Percentiles rank a stretch among this genome's conserved stretches.
These are phyloP conservation scores for Unio delphinus DNA, from an alignment of 2,888 invertebrate genomes.

Conservation along the genomic window DNA sequence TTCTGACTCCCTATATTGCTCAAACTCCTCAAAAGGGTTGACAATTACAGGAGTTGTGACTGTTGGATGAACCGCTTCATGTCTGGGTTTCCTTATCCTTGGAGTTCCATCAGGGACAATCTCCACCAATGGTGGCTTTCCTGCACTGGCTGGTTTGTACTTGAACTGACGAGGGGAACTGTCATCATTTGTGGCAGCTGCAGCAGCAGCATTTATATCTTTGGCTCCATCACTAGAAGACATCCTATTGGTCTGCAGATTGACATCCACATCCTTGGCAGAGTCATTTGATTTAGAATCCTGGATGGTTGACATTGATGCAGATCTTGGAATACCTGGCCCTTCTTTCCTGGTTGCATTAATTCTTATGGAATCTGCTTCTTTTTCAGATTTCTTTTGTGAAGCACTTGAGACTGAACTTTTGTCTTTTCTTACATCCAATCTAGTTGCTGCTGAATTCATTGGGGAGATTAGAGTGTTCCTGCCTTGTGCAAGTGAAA, in stretches of 20 bases:
- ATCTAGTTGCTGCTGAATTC: too few relatives aligned
- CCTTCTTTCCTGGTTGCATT: background rate
- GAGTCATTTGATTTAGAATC: conserved; percentile 23
- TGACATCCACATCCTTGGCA: too few relatives aligned
- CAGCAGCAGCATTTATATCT: too few relatives aligned
- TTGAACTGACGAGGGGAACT: conserved; percentile 2
- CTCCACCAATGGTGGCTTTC: conserved; percentile 40
- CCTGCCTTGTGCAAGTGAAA: too few relatives aligned
- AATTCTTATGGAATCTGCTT: too few relatives aligned
- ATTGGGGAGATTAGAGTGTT: too few relatives aligned
- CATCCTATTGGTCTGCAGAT: too few relatives aligned
- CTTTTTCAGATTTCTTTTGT: too few relatives aligned
- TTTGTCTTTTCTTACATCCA: too few relatives aligned
- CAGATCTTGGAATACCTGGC: conserved; percentile 20
- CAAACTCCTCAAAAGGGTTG: conserved; percentile 60
- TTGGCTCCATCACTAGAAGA: too few relatives aligned
- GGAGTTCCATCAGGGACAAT: conserved; percentile 35
- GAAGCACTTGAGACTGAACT: too few relatives aligned
- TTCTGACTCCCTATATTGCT: conserved; percentile 29
- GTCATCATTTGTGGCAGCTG: too few relatives aligned
- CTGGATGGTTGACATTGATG: conserved; percentile 35
- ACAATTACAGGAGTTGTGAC: conserved; percentile 56
- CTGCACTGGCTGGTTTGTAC: conserved; percentile 29
- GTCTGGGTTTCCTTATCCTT: conserved; percentile 21
- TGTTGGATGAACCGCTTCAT: conserved; percentile 17